These are phyloP conservation scores for Arenaria interpres DNA, from an alignment of 2,113 vertebrate genomes.

Conservation along the genomic window DNA sequence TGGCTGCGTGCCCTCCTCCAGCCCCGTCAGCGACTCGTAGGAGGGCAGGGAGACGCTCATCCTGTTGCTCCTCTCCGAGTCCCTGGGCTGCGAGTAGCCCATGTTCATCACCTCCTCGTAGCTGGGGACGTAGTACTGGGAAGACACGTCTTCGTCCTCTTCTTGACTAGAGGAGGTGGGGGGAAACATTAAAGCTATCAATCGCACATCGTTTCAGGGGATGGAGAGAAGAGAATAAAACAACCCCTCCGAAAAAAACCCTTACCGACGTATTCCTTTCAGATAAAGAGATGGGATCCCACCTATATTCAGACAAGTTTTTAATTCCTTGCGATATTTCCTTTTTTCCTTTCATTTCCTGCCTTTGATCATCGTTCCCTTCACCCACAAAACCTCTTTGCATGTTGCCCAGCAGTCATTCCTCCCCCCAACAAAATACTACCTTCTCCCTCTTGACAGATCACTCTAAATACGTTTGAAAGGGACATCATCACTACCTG, in stretches of 20 bases:
- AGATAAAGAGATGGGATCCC: neutral
- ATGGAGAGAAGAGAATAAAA: neutral
- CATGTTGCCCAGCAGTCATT: neutral
- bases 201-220: neutral
- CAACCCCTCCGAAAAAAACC: neutral
- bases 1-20: neutral
- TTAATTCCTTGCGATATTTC: neutral
- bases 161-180: conserved; percentile 63
- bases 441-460: neutral
- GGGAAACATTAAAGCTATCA: neutral
- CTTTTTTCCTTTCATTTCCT: too few relatives aligned
- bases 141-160: conserved; percentile 54
- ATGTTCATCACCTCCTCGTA: conserved; percentile 91
- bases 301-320: neutral
- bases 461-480: neutral
- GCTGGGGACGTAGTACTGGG: conserved; percentile 83
- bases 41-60: conserved; percentile 87
- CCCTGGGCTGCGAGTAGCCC: conserved; percentile 56
- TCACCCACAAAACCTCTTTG: neutral
- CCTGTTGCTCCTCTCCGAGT: conserved; percentile 67
- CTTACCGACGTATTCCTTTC: neutral
- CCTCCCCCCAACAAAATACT: neutral
- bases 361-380: neutral
- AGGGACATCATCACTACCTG: neutral
- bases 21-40: conserved; percentile 88